These are phyloP conservation scores for Tetrax tetrax DNA, from an alignment of 2,113 vertebrate species.

Conservation along the genomic window DNA sequence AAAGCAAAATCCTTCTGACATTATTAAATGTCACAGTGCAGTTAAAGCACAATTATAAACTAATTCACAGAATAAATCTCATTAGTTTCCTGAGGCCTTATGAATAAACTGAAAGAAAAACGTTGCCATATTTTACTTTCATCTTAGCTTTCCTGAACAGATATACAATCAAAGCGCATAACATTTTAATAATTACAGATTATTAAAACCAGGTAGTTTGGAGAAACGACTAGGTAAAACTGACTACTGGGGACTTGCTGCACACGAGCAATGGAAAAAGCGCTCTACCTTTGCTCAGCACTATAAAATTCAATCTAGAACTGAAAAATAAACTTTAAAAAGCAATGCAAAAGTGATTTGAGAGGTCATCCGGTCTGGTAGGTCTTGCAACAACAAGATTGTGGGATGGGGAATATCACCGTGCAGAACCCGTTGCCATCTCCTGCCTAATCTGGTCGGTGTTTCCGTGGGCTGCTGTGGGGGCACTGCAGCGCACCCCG, in stretches of 20 bases:
- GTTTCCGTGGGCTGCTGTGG: fast-evolving
- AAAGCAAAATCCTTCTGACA: constrained; percentile 80
- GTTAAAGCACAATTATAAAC: constrained; percentile 81
- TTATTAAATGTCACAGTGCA: constrained; percentile 79
- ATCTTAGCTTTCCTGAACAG: constrained; percentile 46
- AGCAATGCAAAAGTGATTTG: background rate
- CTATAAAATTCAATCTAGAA: background rate
- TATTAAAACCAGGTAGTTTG: constrained; percentile 2
- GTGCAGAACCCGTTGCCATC: background rate
- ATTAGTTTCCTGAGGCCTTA: constrained; percentile 73
- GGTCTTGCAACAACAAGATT: too few species aligned
- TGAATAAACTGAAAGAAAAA: constrained; percentile 71
- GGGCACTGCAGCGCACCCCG: fast-evolving
- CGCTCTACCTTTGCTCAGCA: background rate
- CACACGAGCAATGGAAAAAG: fast-evolving
- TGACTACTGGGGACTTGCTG: background rate
- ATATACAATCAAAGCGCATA: constrained; percentile 21
- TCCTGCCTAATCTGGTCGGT: fast-evolving
- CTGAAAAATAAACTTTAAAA: background rate
- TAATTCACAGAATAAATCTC: constrained; percentile 80
- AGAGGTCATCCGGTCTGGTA: background rate
- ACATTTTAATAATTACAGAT: constrained; percentile 58
- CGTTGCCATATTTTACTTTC: constrained; percentile 58
- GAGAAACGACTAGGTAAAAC: background rate
- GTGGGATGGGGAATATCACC: too few species aligned